Percentiles rank a stretch among this genome's conserved stretches.
phyloP scores from a whole-genome alignment of 2,797 vertebrate species.

The Tolypeutes matacus region DNA sequence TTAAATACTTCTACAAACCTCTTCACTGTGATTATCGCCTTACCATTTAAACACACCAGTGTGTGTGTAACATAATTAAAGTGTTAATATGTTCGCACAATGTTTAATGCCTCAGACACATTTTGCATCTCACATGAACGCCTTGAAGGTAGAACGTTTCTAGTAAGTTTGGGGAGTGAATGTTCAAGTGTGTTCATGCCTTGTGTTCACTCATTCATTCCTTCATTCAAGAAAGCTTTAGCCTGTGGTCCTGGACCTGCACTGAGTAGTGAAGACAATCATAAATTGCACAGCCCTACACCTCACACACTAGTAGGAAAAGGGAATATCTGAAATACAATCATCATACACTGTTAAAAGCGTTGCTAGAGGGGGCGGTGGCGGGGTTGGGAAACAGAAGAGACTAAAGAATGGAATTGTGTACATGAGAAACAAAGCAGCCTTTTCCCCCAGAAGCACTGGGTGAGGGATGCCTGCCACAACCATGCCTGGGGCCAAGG shows the following conservation, averaged over 20 bases:
- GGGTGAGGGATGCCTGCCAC: not conserved
- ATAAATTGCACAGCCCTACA: not conserved
- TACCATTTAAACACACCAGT: not conserved
- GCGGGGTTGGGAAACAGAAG: too few relatives aligned
- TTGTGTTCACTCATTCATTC: too few relatives aligned
- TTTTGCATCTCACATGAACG: not conserved
- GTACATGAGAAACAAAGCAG: not conserved
- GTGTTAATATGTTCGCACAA: too few relatives aligned
- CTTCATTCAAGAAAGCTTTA: not conserved
- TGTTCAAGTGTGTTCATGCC: not conserved
- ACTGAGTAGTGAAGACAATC: fast-evolving
- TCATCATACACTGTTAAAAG: not conserved
- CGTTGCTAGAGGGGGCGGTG: not conserved
- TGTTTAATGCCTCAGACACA: not conserved
- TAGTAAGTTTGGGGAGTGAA: not conserved
- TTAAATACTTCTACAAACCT: not conserved
- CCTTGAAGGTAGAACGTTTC: not conserved
- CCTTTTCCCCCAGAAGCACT: not conserved
- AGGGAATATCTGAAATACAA: not conserved
- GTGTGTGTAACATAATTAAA: not conserved
- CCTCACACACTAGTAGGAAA: not conserved
- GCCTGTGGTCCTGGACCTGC: too few relatives aligned
- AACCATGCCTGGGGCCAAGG: fast-evolving
- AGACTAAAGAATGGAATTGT: too few relatives aligned
- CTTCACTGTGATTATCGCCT: not conserved